Evolutionary conservation across 2,113 vertebrate genomes (phyloP).

Genomic region (Benthochromis sp.): DNA sequence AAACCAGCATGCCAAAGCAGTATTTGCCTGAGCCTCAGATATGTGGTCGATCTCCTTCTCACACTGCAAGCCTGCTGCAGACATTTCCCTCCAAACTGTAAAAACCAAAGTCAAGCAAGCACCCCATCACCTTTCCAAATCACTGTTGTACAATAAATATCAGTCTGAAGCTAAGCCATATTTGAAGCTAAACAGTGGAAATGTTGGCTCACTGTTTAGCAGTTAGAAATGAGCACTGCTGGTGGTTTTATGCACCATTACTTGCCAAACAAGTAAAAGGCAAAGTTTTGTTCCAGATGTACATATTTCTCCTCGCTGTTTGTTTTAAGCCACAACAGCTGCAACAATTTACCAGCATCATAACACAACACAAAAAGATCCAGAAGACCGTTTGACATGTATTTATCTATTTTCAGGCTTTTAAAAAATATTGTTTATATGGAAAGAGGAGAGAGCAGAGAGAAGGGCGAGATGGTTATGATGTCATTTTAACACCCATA

Average conservation of each 20-base stretch:
- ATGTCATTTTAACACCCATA: background rate
- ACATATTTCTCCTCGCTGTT: slow-evolving; percentile 1
- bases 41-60: background rate
- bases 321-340: background rate
- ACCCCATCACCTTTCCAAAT: slow-evolving; percentile 3
- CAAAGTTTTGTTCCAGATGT: slow-evolving; percentile 9
- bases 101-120: background rate
- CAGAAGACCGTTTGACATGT: background rate
- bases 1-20: background rate
- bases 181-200: slow-evolving; percentile 26
- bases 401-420: background rate
- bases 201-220: background rate
- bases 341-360: background rate
- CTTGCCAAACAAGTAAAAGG: slow-evolving; percentile 18
- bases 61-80: background rate
- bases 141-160: background rate
- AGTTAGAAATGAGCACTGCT: background rate
- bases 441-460: background rate
- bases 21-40: background rate
- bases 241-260: slow-evolving; percentile 29
- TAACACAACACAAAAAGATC: background rate
- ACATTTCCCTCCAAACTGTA: background rate
- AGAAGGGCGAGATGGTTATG: background rate
- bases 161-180: background rate
- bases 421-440: background rate